Base-by-base conservation (phyloP, 2,888 invertebrate genomes). In the Furcula furcula region DNA sequence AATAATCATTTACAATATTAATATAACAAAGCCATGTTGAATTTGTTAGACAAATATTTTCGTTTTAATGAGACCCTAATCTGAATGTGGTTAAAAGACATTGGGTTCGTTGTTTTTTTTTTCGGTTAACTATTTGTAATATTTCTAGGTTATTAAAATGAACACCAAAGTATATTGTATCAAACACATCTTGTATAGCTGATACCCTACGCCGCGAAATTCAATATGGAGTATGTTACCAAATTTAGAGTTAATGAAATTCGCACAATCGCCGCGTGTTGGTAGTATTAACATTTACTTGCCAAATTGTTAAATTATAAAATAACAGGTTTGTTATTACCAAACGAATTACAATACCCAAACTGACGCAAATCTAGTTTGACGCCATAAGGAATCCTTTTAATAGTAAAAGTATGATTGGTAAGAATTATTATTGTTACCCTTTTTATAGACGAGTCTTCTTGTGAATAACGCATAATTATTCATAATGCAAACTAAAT, bases 91-190 rank as follows among this genome's bases (percentile, higher is more conserved):
- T 61, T 66, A 81, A 84, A 85, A 85, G 80, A 85, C 83, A 79
- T 72, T 67, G 62, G 56, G 76, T 74, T 75, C 62, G 63, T 80
- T 77, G 56, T 75, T 72, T 71, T 75, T 69, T 45, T 18, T 60
- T 76, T 80, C 67, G 72, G 77, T 84, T 80, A 76, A 75, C 72
- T 81, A 76, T 73, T 82, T 84, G 55, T 85, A 79, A 69, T 76
- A 58, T 49, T 44, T 65, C 68, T 82, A 79, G 75, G 71, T 77
- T 81, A 75, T 75, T 72, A 55, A 67, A 65, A 32, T 70, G 66
- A 67, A 70, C 73, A 74, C 84, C 85, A 86, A 86, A 85, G 85
- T 78, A 69, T 63, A 60, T 65, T 53, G 50, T 55, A 49, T 61
- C 46, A 37, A 48, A 51, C 51, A 51, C 41, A n/a, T n/a, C n/a